Base-by-base conservation (phyloP, 2,113 vertebrate genomes). In the Gadus macrocephalus region DNA sequence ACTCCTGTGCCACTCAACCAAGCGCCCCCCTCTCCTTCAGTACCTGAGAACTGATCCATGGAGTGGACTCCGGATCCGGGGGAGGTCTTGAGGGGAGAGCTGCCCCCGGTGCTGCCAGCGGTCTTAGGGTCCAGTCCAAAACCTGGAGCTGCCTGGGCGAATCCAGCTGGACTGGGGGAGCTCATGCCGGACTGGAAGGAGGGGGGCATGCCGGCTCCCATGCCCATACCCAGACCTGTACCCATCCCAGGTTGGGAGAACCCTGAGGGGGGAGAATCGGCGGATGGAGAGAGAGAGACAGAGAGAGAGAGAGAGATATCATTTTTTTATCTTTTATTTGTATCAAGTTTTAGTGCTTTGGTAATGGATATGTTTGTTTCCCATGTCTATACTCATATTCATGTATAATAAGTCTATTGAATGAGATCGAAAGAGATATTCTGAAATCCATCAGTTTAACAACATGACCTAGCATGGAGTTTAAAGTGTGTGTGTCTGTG, bases 161-260 rank as follows among this genome's bases (percentile, higher is more conserved):
- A 80, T 79, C 1, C 84, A 65, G 73, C 71, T 31, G 49, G 86
- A 49, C 9, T 49, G 9, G 42, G 42, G 42, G 42, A 73, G 61
- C 85, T 76, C 80, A 88, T 87, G 19, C 72, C 81, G 68, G 83
- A 81, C 78, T 90, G 89, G 76, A 90, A 87, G 0, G 90, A 87
- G 0, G 90, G 88, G 1, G 88, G 81, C 73, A 89, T 53, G 6
- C 83, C 74, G 53, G 67, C 58, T 19, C 86, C 85, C 56, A 78
- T 27, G 38, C 88, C 89, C 70, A 81, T 73, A 64, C 74, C 71
- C 55, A 63, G 71, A 66, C 79, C 74, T 69, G 84, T 83, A 22
- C 85, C 86, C 78, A 89, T 77, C 27, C 81, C 90, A 76, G 90
- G 81, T 74, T 91, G 89, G 59, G 89, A 83, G 73, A 89, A 88